Base-by-base conservation (phyloP, 2,888 invertebrate species). In the Oxyteleia sp. region DNA sequence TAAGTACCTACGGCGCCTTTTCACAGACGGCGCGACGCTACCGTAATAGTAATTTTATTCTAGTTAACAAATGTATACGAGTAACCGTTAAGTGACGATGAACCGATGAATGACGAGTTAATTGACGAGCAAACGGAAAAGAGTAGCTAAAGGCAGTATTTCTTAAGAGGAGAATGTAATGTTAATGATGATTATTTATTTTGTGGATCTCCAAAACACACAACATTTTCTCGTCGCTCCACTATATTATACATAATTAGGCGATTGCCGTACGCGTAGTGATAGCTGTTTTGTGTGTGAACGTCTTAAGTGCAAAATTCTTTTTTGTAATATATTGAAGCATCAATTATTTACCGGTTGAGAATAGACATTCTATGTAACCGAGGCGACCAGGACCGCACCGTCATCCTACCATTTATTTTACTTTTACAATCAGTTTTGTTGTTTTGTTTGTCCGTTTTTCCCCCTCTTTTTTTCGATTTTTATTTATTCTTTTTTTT, bases 21-120 rank as follows among this genome's bases (percentile, higher is more conserved):
- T 78, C 84, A 82, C 75, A 79, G 79, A 86, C 80, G 79, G 79
- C 85, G 85, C 87, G 88, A 87, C 87, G 89, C 87, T 87, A 86
- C 87, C 85, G 87, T 89, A 88, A 88, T 87, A 90, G 89, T 91
- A 91, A 91, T 88, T 88, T 91, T 92, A 93, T 92, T 93, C 93
- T 93, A 93, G 93, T 93, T 93, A 93, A 92, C 91, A 90, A 93
- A 92, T 93, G 93, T 93, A 93, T 93, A 93, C 93, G 93, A 93
- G 88, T 93, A 93, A 91, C 89, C 88, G 90, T 89, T 93, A 92
- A 93, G 92, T 88, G 88, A 88, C 84, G 87, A 80, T 80, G 78
- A 86, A 86, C 87, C 87, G 86, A 84, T 85, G 86, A 71, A 76
- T 59, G 57, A 82, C 76, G 61, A 84, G 79, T 57, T 61, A 76